Conservation (phyloP, 2,113 vertebrate genomes). For the Copsychus sechellarum region DNA sequence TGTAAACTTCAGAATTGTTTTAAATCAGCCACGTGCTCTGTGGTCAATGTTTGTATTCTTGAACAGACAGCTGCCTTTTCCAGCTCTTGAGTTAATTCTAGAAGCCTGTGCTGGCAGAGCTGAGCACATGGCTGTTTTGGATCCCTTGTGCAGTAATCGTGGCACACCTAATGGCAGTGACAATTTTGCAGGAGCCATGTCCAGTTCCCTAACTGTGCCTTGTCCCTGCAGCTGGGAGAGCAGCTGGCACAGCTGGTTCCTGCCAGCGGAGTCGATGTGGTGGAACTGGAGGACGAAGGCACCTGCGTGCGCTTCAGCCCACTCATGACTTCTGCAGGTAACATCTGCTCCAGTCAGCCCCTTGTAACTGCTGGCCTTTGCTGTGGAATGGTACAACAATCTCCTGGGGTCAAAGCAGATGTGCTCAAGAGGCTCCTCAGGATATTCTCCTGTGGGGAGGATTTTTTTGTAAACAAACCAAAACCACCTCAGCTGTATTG, state of each 20-base stretch:
- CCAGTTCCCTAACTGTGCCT: not conserved
- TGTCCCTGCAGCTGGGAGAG: conserved; percentile 83
- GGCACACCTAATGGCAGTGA: not conserved
- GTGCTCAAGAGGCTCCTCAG: not conserved
- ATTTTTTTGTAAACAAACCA: not conserved
- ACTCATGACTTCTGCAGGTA: conserved; percentile 91
- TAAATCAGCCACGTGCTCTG: not conserved
- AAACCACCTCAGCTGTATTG: not conserved
- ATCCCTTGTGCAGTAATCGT: not conserved
- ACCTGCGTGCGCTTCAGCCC: conserved; percentile 90
- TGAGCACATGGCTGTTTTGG: not conserved
- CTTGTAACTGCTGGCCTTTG: not conserved
- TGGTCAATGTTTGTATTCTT: not conserved
- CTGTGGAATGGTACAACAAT: not conserved
- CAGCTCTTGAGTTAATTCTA: not conserved
- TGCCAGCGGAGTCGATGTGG: conserved; percentile 83
- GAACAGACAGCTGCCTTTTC: not conserved
- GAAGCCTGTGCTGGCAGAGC: not conserved
- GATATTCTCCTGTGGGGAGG: not conserved
- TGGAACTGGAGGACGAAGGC: conserved; percentile 92
- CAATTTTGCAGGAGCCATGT: not conserved
- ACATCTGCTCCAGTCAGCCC: not conserved
- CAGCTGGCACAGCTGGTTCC: conserved; percentile 84
- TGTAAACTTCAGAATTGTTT: not conserved
- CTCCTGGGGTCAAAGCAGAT: not conserved